Conservation (phyloP, 2,113 vertebrate species). For the Vulpes lagopus region DNA sequence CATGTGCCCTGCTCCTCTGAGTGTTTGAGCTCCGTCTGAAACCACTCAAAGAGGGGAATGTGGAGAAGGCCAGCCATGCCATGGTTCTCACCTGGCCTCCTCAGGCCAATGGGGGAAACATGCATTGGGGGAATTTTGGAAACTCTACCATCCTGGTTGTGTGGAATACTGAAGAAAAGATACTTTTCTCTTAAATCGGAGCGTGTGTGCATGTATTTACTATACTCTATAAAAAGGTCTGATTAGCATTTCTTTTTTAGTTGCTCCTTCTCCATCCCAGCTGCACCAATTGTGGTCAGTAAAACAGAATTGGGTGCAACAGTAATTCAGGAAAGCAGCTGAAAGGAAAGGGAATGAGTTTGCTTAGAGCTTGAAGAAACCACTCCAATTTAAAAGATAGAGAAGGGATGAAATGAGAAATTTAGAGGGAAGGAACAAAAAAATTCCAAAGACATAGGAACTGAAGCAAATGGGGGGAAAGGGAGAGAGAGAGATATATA, state of each 20-base stretch:
- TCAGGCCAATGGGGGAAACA: not conserved
- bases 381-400: constrained; percentile 63
- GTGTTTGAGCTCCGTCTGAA: not conserved
- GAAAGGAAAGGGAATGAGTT: constrained; percentile 68
- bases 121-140: not conserved
- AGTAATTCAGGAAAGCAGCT: constrained; percentile 77
- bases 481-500: not conserved
- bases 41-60: not conserved
- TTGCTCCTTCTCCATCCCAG: constrained; percentile 67
- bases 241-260: constrained; percentile 81
- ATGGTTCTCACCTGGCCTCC: not conserved
- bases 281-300: constrained; percentile 69
- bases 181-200: constrained; percentile 6
- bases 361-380: constrained; percentile 71
- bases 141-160: not conserved
- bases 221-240: constrained; percentile 61
- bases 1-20: too few species aligned
- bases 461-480: not conserved
- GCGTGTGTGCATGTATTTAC: not conserved
- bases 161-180: not conserved
- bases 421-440: constrained; percentile 4
- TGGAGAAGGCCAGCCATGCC: not conserved
- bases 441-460: constrained; percentile 34
- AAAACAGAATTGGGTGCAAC: constrained; percentile 46
- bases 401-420: constrained; percentile 23